phyloP scores from a whole-genome alignment of 2,113 vertebrate species.

The Salvelinus alpinus region DNA sequence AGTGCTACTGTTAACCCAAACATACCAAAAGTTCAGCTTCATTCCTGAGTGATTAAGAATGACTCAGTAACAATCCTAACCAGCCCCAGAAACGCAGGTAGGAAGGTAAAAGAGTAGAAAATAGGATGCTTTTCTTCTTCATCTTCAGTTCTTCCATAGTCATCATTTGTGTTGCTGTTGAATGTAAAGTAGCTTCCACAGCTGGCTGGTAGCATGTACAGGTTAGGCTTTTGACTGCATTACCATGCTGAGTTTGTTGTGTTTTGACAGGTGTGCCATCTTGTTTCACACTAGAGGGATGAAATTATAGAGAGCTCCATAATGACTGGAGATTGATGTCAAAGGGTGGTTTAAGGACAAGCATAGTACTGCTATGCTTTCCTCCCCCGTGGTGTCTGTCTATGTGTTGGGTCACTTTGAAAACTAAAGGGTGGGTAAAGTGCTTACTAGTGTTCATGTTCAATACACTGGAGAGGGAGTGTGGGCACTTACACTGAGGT shows the following conservation, averaged over 20 bases:
- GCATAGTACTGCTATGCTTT: background rate
- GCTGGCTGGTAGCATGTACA: background rate
- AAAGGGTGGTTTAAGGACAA: background rate
- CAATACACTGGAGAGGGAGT: background rate
- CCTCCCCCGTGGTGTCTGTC: background rate
- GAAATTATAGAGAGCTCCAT: background rate
- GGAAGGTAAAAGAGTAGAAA: too few relatives aligned
- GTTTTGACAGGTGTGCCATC: background rate
- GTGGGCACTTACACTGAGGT: background rate
- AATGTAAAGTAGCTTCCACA: background rate
- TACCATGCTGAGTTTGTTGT: background rate
- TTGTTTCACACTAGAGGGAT: background rate
- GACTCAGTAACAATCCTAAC: too few relatives aligned
- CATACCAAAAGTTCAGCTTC: too few relatives aligned
- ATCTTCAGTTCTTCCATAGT: too few relatives aligned
- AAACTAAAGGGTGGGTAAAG: background rate
- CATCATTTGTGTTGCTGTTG: too few relatives aligned
- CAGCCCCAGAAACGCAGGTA: too few relatives aligned
- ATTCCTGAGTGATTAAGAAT: too few relatives aligned
- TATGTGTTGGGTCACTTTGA: background rate
- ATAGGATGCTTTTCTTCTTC: too few relatives aligned
- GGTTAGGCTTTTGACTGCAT: background rate
- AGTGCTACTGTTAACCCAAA: too few relatives aligned
- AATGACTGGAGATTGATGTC: background rate
- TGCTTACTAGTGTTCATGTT: background rate